Evolutionary conservation across 2,888 invertebrate species (phyloP).

Genomic region (Drosophila emarginata): DNA sequence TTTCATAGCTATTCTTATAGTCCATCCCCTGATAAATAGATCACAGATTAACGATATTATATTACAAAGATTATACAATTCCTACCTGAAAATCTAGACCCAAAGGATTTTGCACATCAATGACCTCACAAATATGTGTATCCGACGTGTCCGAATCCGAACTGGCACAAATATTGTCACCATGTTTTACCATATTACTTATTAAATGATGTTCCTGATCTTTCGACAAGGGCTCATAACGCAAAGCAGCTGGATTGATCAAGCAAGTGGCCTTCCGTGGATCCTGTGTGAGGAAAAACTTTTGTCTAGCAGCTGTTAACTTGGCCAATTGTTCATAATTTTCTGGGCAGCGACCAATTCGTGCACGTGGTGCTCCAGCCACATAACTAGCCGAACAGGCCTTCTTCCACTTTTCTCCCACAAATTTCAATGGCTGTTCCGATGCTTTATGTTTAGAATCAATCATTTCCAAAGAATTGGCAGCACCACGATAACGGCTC

Average conservation of each 20-base stretch:
- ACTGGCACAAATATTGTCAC: slow-evolving; percentile 74
- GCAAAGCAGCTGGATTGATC: slow-evolving; percentile 72
- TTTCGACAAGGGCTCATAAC: slow-evolving; percentile 58
- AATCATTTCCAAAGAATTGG: slow-evolving; percentile 61
- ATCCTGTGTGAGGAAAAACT: slow-evolving; percentile 80
- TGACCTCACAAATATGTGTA: slow-evolving; percentile 76
- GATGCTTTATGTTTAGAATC: slow-evolving; percentile 62
- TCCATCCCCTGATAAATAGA: slow-evolving; percentile 72
- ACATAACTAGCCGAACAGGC: slow-evolving; percentile 74
- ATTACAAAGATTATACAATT: background rate
- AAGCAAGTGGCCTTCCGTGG: slow-evolving; percentile 78
- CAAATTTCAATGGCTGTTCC: slow-evolving; percentile 44
- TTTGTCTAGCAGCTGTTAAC: slow-evolving; percentile 63
- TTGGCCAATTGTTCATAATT: slow-evolving; percentile 62
- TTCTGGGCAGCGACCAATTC: slow-evolving; percentile 71
- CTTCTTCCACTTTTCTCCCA: slow-evolving; percentile 59
- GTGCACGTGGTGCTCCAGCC: slow-evolving; percentile 63
- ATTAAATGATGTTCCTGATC: slow-evolving; percentile 59
- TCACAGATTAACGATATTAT: too few relatives aligned
- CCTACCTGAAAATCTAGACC: slow-evolving; percentile 73
- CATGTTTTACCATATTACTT: slow-evolving; percentile 75
- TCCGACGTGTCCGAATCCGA: slow-evolving; percentile 67
- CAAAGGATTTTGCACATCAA: slow-evolving; percentile 80
- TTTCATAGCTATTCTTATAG: slow-evolving; percentile 77
- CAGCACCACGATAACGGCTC: background rate